Evolutionary conservation across 2,888 invertebrate genomes (phyloP).

Genomic region (Plutella xylostella): DNA sequence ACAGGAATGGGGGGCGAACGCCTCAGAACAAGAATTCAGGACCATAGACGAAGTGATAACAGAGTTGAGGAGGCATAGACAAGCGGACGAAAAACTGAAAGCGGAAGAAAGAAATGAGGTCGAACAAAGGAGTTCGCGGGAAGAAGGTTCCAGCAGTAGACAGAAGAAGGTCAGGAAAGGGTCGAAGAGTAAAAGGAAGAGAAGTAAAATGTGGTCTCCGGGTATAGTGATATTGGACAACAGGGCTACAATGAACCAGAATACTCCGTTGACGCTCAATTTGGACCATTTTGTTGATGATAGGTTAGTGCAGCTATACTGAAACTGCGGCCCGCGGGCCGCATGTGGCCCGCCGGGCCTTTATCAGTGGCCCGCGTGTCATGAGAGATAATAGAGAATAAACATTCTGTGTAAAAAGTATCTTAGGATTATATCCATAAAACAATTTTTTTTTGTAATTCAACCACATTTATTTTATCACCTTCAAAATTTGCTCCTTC

Average conservation of each 20-base stretch:
- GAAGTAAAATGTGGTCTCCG: constrained; percentile 52
- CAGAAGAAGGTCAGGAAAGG: constrained; percentile 37
- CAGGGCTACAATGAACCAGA: constrained; percentile 36
- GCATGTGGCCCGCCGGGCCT: too few relatives aligned
- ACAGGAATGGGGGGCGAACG: constrained; percentile 37
- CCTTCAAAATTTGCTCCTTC: too few relatives aligned
- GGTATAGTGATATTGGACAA: constrained; percentile 54
- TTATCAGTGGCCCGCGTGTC: too few relatives aligned
- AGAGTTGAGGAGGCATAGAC: constrained; percentile 41
- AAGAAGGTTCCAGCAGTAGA: constrained; percentile 30
- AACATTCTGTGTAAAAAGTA: too few relatives aligned
- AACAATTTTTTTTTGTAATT: too few relatives aligned
- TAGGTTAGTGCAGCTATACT: constrained; percentile 36
- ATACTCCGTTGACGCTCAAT: constrained; percentile 46
- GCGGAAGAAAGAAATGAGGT: constrained; percentile 26
- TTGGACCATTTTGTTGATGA: constrained; percentile 62
- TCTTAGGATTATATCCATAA: too few relatives aligned
- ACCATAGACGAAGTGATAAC: constrained; percentile 47
- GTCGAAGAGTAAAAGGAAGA: constrained; percentile 44
- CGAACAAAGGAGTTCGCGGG: constrained; percentile 12
- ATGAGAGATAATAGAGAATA: too few relatives aligned
- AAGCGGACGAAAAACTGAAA: constrained; percentile 31
- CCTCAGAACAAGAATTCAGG: constrained; percentile 34
- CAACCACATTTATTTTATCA: too few relatives aligned
- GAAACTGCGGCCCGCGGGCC: too few relatives aligned